Percentiles rank a stretch among this genome's conserved stretches.
These are phyloP conservation scores for Stenopsyche tienmushanensis DNA, from an alignment of 1,140 invertebrate genomes.

Conservation along the genomic window DNA sequence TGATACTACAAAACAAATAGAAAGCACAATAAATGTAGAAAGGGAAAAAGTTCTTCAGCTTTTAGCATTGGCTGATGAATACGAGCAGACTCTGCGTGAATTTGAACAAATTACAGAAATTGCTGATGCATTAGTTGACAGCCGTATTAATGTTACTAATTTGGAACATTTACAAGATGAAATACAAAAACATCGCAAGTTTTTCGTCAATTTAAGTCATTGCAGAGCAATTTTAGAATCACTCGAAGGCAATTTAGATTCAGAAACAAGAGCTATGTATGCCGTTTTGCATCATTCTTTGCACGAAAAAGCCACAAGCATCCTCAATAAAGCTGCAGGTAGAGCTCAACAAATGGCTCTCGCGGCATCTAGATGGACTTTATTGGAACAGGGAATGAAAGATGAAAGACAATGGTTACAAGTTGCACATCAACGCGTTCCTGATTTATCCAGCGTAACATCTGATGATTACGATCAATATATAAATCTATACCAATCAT, in stretches of 20 bases:
- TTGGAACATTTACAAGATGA: constrained; percentile 79
- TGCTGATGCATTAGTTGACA: constrained; percentile 74
- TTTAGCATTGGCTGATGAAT: constrained; percentile 75
- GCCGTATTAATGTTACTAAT: constrained; percentile 70
- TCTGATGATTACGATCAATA: constrained; percentile 81
- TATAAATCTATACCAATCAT: constrained; percentile 77
- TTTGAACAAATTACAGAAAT: constrained; percentile 81
- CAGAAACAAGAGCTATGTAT: constrained; percentile 71
- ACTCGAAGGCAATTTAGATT: constrained; percentile 78
- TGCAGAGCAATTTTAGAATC: constrained; percentile 82
- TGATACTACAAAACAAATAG: constrained; percentile 67
- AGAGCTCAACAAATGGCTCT: constrained; percentile 78
- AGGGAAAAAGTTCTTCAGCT: constrained; percentile 73
- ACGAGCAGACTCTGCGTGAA: constrained; percentile 81
- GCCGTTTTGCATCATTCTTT: constrained; percentile 73
- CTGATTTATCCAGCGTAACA: constrained; percentile 73
- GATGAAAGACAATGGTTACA: constrained; percentile 80
- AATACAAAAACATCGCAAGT: constrained; percentile 84
- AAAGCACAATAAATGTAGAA: constrained; percentile 66
- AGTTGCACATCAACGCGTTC: constrained; percentile 77
- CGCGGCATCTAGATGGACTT: constrained; percentile 78
- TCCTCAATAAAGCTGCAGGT: constrained; percentile 76
- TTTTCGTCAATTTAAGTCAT: constrained; percentile 84
- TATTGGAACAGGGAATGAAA: constrained; percentile 76
- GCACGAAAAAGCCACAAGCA: constrained; percentile 68